phyloP scores from a whole-genome alignment of 2,113 vertebrate species.

The Chrysemys picta region DNA sequence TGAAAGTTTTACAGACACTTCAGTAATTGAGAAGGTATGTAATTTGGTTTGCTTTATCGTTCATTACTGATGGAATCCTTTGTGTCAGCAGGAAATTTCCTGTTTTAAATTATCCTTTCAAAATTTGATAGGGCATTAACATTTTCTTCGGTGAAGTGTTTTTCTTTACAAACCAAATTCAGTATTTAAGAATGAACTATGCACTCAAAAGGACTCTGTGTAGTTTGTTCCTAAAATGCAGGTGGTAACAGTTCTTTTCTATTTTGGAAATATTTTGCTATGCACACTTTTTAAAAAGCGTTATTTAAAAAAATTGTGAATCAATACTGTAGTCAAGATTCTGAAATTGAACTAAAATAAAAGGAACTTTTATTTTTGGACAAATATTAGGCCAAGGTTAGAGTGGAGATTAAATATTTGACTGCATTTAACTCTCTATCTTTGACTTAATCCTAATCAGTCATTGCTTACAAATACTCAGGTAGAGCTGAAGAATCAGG shows the following conservation, averaged over 20 bases:
- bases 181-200: neutral
- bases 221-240: neutral
- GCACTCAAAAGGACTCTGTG: neutral
- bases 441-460: neutral
- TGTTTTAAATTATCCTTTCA: neutral
- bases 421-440: neutral
- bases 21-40: slow-evolving; percentile 86
- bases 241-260: neutral
- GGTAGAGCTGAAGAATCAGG: neutral
- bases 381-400: neutral
- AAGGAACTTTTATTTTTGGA: neutral
- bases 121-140: neutral
- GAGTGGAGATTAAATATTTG: neutral
- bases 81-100: neutral
- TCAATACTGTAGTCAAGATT: neutral
- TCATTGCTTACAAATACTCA: neutral
- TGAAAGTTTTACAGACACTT: slow-evolving; percentile 80
- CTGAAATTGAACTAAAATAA: neutral
- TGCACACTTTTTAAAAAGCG: neutral
- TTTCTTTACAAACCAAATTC: neutral
- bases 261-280: neutral
- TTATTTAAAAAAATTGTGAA: neutral
- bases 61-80: neutral
- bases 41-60: neutral
- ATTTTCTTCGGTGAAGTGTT: neutral